phyloP scores from a whole-genome alignment of 2,888 invertebrate genomes.

The Hyposoter didymator region DNA sequence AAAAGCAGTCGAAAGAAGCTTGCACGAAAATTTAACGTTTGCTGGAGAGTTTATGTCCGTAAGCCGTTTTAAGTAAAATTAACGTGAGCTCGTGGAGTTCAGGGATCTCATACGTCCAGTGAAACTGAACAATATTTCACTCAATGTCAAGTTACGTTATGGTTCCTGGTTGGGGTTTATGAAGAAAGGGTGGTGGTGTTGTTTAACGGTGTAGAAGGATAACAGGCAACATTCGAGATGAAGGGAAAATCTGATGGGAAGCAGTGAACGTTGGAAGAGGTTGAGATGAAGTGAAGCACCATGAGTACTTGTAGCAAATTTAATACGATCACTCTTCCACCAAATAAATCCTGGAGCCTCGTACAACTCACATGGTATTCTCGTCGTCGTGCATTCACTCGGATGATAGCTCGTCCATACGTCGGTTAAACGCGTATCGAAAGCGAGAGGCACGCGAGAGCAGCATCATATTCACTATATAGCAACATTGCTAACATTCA shows the following conservation, averaged over 20 bases:
- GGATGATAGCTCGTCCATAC: constrained; percentile 66
- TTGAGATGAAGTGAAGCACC: constrained; percentile 29
- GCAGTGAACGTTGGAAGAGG: not conserved
- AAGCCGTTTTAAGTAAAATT: not conserved
- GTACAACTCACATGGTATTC: constrained; percentile 45
- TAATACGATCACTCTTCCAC: constrained; percentile 65
- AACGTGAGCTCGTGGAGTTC: not conserved
- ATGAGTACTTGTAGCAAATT: constrained; percentile 62
- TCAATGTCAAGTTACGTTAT: constrained; percentile 38
- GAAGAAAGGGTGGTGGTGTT: constrained; percentile 28
- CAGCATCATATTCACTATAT: constrained; percentile 29
- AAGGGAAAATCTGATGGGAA: constrained; percentile 30
- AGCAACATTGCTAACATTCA: constrained; percentile 32
- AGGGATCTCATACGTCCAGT: not conserved
- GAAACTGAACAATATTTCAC: constrained; percentile 47
- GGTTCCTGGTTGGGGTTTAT: constrained; percentile 1
- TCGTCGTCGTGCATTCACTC: constrained; percentile 59
- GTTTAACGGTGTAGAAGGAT: constrained; percentile 21
- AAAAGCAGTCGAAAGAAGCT: not conserved
- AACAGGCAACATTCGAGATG: constrained; percentile 23
- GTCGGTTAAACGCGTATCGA: constrained; percentile 47
- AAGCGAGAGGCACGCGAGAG: constrained; percentile 26
- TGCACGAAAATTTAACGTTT: not conserved
- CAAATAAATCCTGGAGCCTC: constrained; percentile 40
- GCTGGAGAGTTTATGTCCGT: not conserved